Evolutionary conservation across 2,888 invertebrate genomes (phyloP), one percentile per base, ranked within the genome.

Genomic region (Pristionchus arcanus): DNA sequence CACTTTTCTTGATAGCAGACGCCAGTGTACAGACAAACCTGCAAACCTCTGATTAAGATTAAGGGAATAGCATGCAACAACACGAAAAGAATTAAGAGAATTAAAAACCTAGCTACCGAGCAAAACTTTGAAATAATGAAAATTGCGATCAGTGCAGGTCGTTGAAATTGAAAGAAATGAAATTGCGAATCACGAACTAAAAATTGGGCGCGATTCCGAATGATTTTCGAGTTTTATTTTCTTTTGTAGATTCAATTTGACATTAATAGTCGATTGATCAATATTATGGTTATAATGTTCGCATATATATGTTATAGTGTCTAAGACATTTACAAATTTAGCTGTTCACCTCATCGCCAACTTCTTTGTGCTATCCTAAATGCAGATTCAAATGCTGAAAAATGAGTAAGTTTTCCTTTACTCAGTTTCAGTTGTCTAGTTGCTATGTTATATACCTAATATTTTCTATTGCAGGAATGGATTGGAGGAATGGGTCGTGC

Each of bases 401-500:
- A 86, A 86, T 42, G 86, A 86, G 86, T 86, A 34, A 86, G 86
- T 86, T 15, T 28, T 2, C n/a, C 5, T 25, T n/a, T 31, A 59
- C 2, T 37, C 53, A 28, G 15, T 59, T 59, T 55, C n/a, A 31
- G 34, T 53, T 16, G 34, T 16, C 16, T 49, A 15, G 0, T 81
- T 49, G 53, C 16, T 55, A n/a, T 15, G 15, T 28, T 83, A n/a
- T n/a, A 34, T 77, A 21, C 9, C 89, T 34, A 37, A 63, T 55
- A 86, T 87, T 83, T 59, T 89, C 88, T 21, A 84, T 71, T 37
- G 2, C 81, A 93, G 93, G 84, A 89, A 91, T 25, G 93, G 93
- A 28, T 49, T 90, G n/a, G 90, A 92, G 42, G 94, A 94, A 91
- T 93, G 93, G 93, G 92, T 93, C 91, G 81, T 91, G 21, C 90